These are phyloP conservation scores for Electrona antarctica DNA, from an alignment of 2,113 vertebrate genomes.

Conservation along the genomic window DNA sequence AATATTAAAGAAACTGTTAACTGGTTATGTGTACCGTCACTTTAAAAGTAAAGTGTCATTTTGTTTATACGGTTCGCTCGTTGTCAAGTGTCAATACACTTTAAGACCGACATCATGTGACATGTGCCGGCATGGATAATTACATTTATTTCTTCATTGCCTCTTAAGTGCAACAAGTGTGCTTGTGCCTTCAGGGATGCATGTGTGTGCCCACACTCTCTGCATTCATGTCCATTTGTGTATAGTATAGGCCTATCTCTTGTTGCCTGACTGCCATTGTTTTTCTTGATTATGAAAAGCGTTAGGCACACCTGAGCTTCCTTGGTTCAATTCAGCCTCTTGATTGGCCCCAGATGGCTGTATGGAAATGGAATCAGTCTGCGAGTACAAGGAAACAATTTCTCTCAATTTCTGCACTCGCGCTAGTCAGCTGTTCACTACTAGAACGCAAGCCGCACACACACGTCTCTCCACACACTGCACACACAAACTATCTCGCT, in stretches of 20 bases:
- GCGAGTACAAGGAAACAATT: slow-evolving; percentile 44
- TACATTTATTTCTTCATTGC: too few relatives aligned
- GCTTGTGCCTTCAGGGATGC: not conserved
- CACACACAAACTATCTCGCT: too few relatives aligned
- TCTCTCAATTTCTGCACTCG: slow-evolving; percentile 41
- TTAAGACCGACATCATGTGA: too few relatives aligned
- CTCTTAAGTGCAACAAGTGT: slow-evolving; percentile 13
- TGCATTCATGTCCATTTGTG: slow-evolving; percentile 37
- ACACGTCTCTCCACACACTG: not conserved
- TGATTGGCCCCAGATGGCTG: slow-evolving; percentile 59
- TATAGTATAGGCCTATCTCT: not conserved
- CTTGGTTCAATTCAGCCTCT: slow-evolving; percentile 43
- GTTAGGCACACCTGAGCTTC: slow-evolving; percentile 64
- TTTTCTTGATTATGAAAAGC: slow-evolving; percentile 49
- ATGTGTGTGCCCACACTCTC: slow-evolving; percentile 7
- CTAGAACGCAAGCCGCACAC: slow-evolving; percentile 24
- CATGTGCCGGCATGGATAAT: too few relatives aligned
- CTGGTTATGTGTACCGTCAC: too few relatives aligned
- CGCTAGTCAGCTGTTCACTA: slow-evolving; percentile 41
- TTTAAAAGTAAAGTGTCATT: too few relatives aligned
- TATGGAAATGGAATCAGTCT: slow-evolving; percentile 58
- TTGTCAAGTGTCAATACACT: too few relatives aligned
- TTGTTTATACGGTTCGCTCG: too few relatives aligned
- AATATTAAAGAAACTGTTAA: too few relatives aligned
- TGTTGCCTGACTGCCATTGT: slow-evolving; percentile 17